Percentiles rank a stretch among this genome's conserved stretches.
These are phyloP conservation scores for Poeciliopsis turrubarensis DNA, from an alignment of 2,113 vertebrate species.

Conservation along the genomic window DNA sequence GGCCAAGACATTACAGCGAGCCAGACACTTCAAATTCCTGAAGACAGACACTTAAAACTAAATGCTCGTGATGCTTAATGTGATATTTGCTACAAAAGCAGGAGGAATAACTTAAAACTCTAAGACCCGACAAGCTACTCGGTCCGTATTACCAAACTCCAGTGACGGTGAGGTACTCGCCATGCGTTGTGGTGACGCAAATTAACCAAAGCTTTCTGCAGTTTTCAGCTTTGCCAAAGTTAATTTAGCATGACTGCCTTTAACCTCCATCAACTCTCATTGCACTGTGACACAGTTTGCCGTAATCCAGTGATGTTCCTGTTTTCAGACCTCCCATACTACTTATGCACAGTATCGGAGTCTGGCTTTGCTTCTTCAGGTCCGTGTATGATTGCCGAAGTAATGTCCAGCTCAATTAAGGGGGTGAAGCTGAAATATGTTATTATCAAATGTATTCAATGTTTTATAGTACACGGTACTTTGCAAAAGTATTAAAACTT, in stretches of 20 bases:
- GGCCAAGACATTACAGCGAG: constrained; percentile 11
- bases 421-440: neutral
- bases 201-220: constrained; percentile 24
- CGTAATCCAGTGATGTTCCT: neutral
- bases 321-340: constrained; percentile 2
- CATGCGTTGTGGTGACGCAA: constrained; percentile 3
- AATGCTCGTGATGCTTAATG: constrained; percentile 22
- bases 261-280: neutral
- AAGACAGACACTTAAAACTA: constrained; percentile 49
- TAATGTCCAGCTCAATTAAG: constrained; percentile 13
- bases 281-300: neutral
- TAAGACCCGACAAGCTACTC: constrained; percentile 32
- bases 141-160: constrained; percentile 12
- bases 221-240: constrained; percentile 11
- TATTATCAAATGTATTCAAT: no score
- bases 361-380: constrained; percentile 1
- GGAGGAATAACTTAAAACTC: constrained; percentile 14
- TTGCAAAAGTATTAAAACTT: no score
- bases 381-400: constrained; percentile 10
- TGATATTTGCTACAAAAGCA: constrained; percentile 29
- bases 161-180: constrained; percentile 32
- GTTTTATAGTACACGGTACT: no score
- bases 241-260: neutral
- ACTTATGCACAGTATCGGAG: neutral
- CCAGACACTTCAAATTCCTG: constrained; percentile 62